These are phyloP conservation scores for Crax fasciolata DNA, from an alignment of 2,797 vertebrate genomes.

Conservation along the genomic window DNA sequence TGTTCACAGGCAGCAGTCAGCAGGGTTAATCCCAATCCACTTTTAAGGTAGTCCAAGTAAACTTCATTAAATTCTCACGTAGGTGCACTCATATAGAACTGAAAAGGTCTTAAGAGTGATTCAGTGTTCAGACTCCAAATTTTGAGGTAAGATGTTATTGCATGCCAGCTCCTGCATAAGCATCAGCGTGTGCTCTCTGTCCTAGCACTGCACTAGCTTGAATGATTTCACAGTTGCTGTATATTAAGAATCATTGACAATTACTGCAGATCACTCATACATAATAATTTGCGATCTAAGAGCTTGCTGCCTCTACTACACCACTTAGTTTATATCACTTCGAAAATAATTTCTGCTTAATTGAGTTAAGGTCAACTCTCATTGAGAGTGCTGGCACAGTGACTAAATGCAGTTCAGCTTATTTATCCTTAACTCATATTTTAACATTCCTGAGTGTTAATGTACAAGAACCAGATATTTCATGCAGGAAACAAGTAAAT, in stretches of 20 bases:
- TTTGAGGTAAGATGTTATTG: not conserved
- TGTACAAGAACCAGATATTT: slow-evolving; percentile 34
- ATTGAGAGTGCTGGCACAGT: slow-evolving; percentile 1
- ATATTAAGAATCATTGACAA: not conserved
- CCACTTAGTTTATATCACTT: slow-evolving; percentile 60
- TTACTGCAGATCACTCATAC: slow-evolving; percentile 30
- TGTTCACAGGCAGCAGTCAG: not conserved
- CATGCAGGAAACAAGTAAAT: slow-evolving; percentile 35
- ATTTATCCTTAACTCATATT: slow-evolving; percentile 36
- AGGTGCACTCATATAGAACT: not conserved
- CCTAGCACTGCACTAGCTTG: not conserved
- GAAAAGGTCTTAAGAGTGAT: not conserved
- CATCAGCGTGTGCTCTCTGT: not conserved
- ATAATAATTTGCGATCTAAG: slow-evolving; percentile 56
- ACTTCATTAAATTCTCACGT: not conserved
- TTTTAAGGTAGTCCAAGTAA: not conserved
- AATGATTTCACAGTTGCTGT: slow-evolving; percentile 21
- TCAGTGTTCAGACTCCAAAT: not conserved
- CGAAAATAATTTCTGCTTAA: slow-evolving; percentile 71
- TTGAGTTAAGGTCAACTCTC: slow-evolving; percentile 62
- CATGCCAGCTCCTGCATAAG: not conserved
- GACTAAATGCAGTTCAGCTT: slow-evolving; percentile 60
- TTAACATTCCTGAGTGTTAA: slow-evolving; percentile 4
- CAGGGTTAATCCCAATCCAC: not conserved
- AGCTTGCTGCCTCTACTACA: slow-evolving; percentile 21